A percentile compares a stretch with the other conserved stretches of the same genome.
phyloP scores from a whole-genome alignment of 2,888 invertebrate species.

The Congeria kusceri region DNA sequence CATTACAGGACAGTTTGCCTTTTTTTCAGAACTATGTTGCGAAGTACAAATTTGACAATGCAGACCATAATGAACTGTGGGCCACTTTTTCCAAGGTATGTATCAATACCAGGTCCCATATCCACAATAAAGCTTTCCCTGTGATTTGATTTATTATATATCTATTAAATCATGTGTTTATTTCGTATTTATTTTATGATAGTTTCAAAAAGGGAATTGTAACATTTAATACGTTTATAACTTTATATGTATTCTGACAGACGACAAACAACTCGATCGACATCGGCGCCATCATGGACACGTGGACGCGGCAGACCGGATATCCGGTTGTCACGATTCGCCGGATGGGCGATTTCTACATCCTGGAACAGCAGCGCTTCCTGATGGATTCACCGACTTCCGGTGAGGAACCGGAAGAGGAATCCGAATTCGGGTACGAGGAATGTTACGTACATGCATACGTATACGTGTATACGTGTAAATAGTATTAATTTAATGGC shows the following conservation, averaged over 20 bases:
- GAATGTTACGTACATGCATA: too few species aligned
- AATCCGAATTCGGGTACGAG: slow-evolving; percentile 61
- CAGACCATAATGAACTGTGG: slow-evolving; percentile 83
- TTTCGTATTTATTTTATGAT: too few species aligned
- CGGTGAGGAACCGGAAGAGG: slow-evolving; percentile 36
- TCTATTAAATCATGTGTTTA: too few species aligned
- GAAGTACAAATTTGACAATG: slow-evolving; percentile 82
- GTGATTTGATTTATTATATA: too few species aligned
- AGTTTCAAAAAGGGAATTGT: too few species aligned
- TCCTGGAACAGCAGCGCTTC: slow-evolving; percentile 79
- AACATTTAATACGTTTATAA: too few species aligned
- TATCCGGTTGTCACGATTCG: slow-evolving; percentile 76
- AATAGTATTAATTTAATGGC: too few species aligned
- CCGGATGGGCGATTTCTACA: slow-evolving; percentile 63
- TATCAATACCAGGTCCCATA: too few species aligned
- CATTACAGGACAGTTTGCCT: background rate
- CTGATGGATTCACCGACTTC: slow-evolving; percentile 75
- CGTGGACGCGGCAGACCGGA: slow-evolving; percentile 81
- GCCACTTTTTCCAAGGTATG: slow-evolving; percentile 81
- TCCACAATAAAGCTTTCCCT: background rate
- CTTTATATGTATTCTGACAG: too few species aligned
- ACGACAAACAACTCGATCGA: slow-evolving; percentile 69
- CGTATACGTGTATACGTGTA: too few species aligned
- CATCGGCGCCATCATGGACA: slow-evolving; percentile 79
- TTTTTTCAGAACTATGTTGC: slow-evolving; percentile 80